Conservation (phyloP, 1,140 invertebrate species). For the Ctenoplectra terminalis region DNA sequence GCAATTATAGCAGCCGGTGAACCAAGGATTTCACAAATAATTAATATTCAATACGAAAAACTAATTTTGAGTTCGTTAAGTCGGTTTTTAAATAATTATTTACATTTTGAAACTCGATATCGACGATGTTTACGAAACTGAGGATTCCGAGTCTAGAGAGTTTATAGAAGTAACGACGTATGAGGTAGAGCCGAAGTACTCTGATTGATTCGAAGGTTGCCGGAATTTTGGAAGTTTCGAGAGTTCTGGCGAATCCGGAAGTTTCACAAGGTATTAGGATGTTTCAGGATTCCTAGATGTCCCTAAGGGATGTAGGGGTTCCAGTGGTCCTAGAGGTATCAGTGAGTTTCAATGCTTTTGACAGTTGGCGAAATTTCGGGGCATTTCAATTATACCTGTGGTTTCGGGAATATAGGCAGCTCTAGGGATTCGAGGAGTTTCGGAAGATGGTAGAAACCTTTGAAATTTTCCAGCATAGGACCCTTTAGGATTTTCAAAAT, state of each 20-base stretch:
- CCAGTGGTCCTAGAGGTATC: background rate
- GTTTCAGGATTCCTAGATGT: constrained; percentile 1
- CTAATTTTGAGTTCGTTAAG: too few species aligned
- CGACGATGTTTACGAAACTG: too few species aligned
- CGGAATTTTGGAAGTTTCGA: constrained; percentile 28
- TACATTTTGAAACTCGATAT: too few species aligned
- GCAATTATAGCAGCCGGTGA: too few species aligned
- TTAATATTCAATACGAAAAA: too few species aligned
- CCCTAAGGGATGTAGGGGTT: background rate
- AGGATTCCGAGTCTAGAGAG: background rate
- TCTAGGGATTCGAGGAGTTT: background rate
- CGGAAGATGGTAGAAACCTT: background rate
- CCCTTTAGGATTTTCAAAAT: background rate
- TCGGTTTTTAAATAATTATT: too few species aligned
- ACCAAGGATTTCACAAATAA: too few species aligned
- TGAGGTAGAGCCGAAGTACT: background rate
- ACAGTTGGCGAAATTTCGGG: constrained; percentile 2
- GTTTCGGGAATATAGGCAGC: background rate
- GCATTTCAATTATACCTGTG: background rate
- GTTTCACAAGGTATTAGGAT: constrained; percentile 8
- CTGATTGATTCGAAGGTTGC: constrained; percentile 28
- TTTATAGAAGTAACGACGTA: background rate
- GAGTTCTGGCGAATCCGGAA: constrained; percentile 8
- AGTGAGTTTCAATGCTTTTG: background rate
- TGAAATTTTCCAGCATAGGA: background rate